Percentiles rank a stretch among this genome's conserved stretches.
Evolutionary conservation across 2,797 vertebrate genomes (phyloP).

Genomic region (Clarias platycephalus): DNA sequence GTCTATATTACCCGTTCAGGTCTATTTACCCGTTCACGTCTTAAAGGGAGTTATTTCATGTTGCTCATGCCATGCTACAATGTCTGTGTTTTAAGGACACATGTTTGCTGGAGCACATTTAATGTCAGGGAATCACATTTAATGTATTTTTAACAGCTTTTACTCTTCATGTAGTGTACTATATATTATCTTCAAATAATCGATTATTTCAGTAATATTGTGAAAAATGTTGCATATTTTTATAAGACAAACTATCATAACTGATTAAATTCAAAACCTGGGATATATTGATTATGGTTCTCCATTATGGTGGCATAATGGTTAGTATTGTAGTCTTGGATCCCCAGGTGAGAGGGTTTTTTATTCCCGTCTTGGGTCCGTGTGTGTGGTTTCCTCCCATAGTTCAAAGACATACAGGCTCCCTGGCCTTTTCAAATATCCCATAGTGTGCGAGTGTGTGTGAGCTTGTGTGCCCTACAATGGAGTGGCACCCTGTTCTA

Average conservation of each 20-base stretch:
- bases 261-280: neutral
- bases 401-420: no score
- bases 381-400: no score
- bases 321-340: no score
- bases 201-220: conserved; percentile 1
- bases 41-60: neutral
- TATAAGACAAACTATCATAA: neutral
- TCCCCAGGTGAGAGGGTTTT: no score
- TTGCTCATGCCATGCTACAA: neutral
- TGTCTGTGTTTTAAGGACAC: neutral
- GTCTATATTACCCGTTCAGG: neutral
- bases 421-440: no score
- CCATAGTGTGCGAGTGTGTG: no score
- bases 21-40: neutral
- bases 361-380: no score
- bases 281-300: neutral
- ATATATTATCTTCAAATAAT: conserved; percentile 10
- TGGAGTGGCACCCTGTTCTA: no score
- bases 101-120: neutral
- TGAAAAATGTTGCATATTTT: conserved; percentile 6
- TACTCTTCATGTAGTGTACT: neutral
- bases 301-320: no score
- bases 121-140: neutral
- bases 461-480: no score
- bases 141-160: neutral